Percentiles rank a stretch among this genome's conserved stretches.
Evolutionary conservation across 2,888 invertebrate genomes (phyloP).

Genomic region (Axea sp.): DNA sequence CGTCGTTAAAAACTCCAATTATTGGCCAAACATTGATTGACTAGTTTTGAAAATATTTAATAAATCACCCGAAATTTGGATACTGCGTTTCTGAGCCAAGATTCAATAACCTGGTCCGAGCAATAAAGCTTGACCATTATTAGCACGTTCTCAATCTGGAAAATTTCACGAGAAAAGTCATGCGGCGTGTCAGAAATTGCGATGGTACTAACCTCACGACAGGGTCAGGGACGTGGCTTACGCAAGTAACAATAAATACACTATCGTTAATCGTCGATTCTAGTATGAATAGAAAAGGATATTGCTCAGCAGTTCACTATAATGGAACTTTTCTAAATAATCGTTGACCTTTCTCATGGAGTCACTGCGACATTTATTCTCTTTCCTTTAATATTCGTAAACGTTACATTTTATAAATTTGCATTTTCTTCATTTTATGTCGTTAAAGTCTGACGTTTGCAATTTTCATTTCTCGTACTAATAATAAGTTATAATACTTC

Average conservation of each 20-base stretch:
- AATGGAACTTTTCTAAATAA: conserved; percentile 72
- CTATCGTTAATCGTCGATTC: conserved; percentile 63
- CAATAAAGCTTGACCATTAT: conserved; percentile 12
- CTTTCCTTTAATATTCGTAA: conserved; percentile 57
- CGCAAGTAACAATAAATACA: conserved; percentile 66
- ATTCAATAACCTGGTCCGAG: conserved; percentile 10
- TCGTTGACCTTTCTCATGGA: conserved; percentile 73
- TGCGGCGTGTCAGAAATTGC: conserved; percentile 29
- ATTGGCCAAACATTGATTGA: too few relatives aligned
- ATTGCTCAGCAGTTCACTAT: conserved; percentile 72
- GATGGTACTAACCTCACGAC: conserved; percentile 54
- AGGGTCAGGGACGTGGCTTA: conserved; percentile 65
- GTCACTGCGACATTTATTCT: conserved; percentile 67
- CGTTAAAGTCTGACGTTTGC: conserved; percentile 33
- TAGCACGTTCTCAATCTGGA: conserved; percentile 11
- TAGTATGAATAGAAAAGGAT: conserved; percentile 68
- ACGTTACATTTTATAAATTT: conserved; percentile 68
- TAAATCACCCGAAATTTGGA: background rate
- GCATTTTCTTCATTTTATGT: conserved; percentile 58
- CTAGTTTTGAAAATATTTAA: too few relatives aligned
- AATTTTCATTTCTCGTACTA: conserved; percentile 50
- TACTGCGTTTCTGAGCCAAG: background rate
- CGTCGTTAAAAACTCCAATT: too few relatives aligned
- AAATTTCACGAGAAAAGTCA: conserved; percentile 44
- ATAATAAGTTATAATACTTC: background rate